Conservation (phyloP, 2,797 vertebrate genomes). For the Tapirus indicus region DNA sequence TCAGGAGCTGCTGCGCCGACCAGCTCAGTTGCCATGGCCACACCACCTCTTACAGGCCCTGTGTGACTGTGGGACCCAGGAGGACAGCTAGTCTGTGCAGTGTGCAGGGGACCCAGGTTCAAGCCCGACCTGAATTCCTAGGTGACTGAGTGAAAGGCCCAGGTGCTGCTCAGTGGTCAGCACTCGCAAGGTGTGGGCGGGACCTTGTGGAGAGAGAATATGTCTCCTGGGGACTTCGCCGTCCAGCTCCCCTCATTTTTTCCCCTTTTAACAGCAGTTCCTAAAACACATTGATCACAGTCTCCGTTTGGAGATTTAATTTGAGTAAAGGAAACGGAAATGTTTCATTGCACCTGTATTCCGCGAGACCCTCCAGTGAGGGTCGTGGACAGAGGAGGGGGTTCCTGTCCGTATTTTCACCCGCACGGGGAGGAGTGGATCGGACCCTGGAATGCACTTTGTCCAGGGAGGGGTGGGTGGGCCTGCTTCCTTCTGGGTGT, state of each 20-base stretch:
- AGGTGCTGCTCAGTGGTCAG: neutral
- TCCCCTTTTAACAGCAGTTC: neutral
- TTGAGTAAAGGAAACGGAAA: neutral
- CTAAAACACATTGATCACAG: neutral
- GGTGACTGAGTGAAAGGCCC: neutral
- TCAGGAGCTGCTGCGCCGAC: fast-evolving
- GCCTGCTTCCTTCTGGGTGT: fast-evolving
- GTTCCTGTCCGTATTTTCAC: fast-evolving
- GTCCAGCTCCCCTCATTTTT: fast-evolving
- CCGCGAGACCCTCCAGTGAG: neutral
- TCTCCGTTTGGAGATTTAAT: neutral
- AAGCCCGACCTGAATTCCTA: neutral
- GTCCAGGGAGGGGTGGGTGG: fast-evolving
- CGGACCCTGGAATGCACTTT: neutral
- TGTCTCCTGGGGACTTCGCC: neutral
- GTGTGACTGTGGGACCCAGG: fast-evolving
- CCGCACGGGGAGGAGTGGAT: fast-evolving
- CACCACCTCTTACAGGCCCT: too few relatives aligned
- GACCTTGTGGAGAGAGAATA: neutral
- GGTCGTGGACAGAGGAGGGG: too few relatives aligned
- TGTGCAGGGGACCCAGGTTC: neutral
- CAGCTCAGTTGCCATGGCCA: fast-evolving
- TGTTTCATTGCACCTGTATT: neutral
- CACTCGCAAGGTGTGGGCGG: fast-evolving
- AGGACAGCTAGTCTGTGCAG: fast-evolving